A percentile compares a stretch with the other conserved stretches of the same genome.
These are phyloP conservation scores for Pantherophis vulpinus DNA, from an alignment of 2,797 vertebrate species.

Conservation along the genomic window DNA sequence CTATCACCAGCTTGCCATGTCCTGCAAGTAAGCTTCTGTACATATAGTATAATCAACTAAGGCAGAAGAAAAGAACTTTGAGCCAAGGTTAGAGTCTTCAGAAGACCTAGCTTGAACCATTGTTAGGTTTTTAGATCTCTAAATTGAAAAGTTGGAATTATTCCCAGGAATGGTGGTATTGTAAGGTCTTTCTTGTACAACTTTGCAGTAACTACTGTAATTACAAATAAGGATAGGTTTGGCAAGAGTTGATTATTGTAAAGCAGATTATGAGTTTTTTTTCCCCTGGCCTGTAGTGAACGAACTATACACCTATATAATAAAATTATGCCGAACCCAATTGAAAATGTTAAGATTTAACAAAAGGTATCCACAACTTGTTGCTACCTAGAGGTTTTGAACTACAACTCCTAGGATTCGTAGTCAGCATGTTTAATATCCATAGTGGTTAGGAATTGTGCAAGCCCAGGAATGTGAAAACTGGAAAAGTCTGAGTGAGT, in stretches of 20 bases:
- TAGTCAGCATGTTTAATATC: neutral
- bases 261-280: slow-evolving; percentile 16
- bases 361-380: neutral
- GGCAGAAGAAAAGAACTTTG: neutral
- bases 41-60: neutral
- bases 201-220: neutral
- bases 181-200: neutral
- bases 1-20: neutral
- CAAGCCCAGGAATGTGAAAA: neutral
- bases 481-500: neutral
- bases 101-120: neutral
- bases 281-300: neutral
- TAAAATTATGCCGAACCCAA: neutral
- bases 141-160: neutral
- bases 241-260: neutral
- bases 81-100: neutral
- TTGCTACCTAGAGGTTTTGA: neutral
- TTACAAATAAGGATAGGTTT: slow-evolving; percentile 18
- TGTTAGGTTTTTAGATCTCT: neutral
- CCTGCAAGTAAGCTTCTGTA: neutral
- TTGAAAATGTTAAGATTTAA: neutral
- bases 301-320: neutral
- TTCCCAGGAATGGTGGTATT: neutral
- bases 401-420: neutral
- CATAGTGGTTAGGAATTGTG: neutral